Conservation (phyloP, 1,140 invertebrate species). For the Pogonognathellus flavescens region DNA sequence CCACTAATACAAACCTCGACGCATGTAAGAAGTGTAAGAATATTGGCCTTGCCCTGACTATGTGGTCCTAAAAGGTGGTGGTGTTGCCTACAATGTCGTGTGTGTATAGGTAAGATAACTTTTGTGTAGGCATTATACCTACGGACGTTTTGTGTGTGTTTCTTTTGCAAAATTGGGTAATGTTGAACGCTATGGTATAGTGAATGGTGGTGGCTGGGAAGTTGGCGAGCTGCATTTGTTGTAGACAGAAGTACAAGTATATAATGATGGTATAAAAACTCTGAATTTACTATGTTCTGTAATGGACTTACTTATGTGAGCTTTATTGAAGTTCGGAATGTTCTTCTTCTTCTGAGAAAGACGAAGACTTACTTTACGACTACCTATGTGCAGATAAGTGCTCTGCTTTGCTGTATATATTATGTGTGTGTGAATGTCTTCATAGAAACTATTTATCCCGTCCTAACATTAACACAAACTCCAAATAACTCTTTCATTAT, state of each 20-base stretch:
- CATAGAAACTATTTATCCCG: background rate
- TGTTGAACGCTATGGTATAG: background rate
- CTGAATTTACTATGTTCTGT: background rate
- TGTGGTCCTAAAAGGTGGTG: background rate
- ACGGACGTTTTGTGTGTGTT: background rate
- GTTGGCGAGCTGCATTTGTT: background rate
- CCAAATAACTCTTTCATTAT: background rate
- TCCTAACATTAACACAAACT: background rate
- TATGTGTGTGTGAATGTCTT: background rate
- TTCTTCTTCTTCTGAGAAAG: background rate
- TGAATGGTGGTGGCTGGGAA: background rate
- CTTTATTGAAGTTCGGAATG: background rate
- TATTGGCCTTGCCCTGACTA: background rate
- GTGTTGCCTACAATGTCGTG: too few relatives aligned
- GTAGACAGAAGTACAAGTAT: background rate
- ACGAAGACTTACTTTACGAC: background rate
- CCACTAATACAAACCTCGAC: background rate
- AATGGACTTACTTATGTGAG: constrained; percentile 34
- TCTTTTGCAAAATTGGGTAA: background rate
- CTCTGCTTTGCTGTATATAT: background rate
- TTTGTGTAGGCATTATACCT: too few relatives aligned
- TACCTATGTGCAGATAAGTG: background rate
- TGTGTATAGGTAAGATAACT: too few relatives aligned
- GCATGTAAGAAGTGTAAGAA: background rate
- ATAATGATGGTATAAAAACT: background rate